These are phyloP conservation scores for Parasteatoda tepidariorum DNA, from an alignment of 1,140 invertebrate genomes.

Conservation along the genomic window DNA sequence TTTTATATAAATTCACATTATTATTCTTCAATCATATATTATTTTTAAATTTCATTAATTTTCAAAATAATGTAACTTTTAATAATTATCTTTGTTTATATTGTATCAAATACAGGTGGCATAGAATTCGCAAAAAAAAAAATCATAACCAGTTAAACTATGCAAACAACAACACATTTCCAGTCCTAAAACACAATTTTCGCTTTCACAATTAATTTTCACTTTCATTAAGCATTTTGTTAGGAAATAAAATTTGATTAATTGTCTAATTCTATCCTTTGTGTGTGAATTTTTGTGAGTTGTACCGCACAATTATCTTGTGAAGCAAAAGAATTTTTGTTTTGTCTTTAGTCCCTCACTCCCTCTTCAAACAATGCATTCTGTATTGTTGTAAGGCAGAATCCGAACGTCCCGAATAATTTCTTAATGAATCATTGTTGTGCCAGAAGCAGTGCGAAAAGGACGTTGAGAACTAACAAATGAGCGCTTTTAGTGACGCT, in stretches of 20 bases:
- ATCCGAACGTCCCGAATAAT: conserved; percentile 21
- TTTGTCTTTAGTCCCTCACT: neutral
- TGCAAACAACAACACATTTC: neutral
- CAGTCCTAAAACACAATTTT: neutral
- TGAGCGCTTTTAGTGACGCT: neutral
- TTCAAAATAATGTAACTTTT: too few species aligned
- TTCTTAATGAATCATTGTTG: conserved; percentile 54
- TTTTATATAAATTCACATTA: too few species aligned
- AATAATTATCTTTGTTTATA: too few species aligned
- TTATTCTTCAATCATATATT: too few species aligned
- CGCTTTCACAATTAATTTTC: neutral
- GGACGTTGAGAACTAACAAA: neutral
- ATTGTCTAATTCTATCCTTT: conserved; percentile 34
- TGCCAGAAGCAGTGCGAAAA: neutral
- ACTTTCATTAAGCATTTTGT: conserved; percentile 29
- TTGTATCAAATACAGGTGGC: too few species aligned
- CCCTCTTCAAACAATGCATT: neutral
- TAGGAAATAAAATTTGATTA: conserved; percentile 42
- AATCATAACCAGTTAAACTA: too few species aligned
- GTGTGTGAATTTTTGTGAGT: conserved; percentile 20
- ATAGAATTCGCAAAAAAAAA: too few species aligned
- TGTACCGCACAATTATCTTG: conserved; percentile 33
- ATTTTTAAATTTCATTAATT: too few species aligned
- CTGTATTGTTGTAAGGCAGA: neutral
- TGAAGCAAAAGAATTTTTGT: conserved; percentile 12